phyloP scores from a whole-genome alignment of 2,797 vertebrate species.

The Hoplostethus mediterraneus region DNA sequence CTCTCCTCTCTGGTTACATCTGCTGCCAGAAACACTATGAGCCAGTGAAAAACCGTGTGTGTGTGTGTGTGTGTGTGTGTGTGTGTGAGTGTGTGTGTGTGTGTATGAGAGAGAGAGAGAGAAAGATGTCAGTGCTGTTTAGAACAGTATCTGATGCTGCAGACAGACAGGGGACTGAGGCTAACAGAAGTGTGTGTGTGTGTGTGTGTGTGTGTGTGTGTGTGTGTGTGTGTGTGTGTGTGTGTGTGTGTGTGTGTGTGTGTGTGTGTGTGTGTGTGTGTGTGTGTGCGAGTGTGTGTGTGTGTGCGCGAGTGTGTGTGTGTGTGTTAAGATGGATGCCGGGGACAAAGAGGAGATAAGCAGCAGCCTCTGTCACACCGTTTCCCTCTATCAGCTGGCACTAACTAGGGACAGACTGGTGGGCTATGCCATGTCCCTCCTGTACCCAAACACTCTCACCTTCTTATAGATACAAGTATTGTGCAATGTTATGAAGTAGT shows the following conservation, averaged over 20 bases:
- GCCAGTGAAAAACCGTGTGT: slow-evolving; percentile 32
- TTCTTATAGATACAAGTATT: slow-evolving; percentile 7
- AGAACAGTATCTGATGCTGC: slow-evolving; percentile 66
- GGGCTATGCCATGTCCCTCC: slow-evolving; percentile 21
- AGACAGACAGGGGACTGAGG: slow-evolving; percentile 53
- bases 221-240: slow-evolving; percentile 30
- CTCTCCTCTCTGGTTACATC: slow-evolving; percentile 53
- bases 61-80: slow-evolving; percentile 21
- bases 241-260: slow-evolving; percentile 18
- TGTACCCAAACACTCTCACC: slow-evolving; percentile 40
- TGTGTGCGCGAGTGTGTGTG: slow-evolving; percentile 31
- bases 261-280: slow-evolving; percentile 13
- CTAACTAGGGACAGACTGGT: slow-evolving; percentile 42
- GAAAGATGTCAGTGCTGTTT: slow-evolving; percentile 55
- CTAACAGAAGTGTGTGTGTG: slow-evolving; percentile 28
- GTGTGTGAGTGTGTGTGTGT: not conserved
- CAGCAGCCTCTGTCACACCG: slow-evolving; percentile 51
- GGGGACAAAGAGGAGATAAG: slow-evolving; percentile 67
- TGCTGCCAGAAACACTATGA: slow-evolving; percentile 59
- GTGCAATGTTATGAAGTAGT: no score
- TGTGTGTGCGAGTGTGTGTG: slow-evolving; percentile 11
- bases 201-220: slow-evolving; percentile 5
- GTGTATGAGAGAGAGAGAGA: not conserved
- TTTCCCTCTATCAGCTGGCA: slow-evolving; percentile 63
- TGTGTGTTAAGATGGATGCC: slow-evolving; percentile 12